A percentile compares a stretch with the other conserved stretches of the same genome.
These are phyloP conservation scores for Columbina picui DNA, from an alignment of 2,113 vertebrate genomes.

Conservation along the genomic window DNA sequence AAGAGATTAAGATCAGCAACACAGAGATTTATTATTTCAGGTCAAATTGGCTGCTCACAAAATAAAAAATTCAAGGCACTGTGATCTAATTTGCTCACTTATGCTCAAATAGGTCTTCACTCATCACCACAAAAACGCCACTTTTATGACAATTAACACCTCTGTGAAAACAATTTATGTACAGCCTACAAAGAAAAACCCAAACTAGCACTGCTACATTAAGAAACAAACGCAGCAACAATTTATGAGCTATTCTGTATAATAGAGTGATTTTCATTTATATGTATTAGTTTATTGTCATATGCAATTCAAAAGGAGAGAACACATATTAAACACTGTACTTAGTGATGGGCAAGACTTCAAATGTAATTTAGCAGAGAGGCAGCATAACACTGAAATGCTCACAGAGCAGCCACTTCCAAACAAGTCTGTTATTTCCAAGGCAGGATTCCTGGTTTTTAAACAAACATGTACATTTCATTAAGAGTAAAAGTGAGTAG, in stretches of 20 bases:
- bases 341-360: constrained; percentile 75
- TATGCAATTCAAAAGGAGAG: constrained; percentile 19
- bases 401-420: neutral
- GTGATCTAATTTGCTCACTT: neutral
- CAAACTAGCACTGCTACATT: neutral
- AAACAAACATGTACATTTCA: neutral
- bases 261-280: neutral
- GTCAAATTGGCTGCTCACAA: neutral
- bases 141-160: neutral
- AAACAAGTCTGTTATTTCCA: neutral
- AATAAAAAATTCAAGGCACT: neutral
- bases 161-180: neutral
- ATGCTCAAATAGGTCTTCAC: neutral
- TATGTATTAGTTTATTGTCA: neutral
- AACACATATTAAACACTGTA: constrained; percentile 8
- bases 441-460: neutral
- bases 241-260: neutral
- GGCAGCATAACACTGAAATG: neutral
- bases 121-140: neutral
- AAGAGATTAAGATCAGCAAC: neutral
- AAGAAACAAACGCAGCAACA: neutral
- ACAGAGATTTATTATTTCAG: neutral
- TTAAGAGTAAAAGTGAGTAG: neutral
- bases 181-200: neutral
- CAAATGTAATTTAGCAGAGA: neutral